Evolutionary conservation across 2,888 invertebrate genomes (phyloP), one percentile per base, ranked within the genome.

Genomic region (Stegophylla sp.): DNA sequence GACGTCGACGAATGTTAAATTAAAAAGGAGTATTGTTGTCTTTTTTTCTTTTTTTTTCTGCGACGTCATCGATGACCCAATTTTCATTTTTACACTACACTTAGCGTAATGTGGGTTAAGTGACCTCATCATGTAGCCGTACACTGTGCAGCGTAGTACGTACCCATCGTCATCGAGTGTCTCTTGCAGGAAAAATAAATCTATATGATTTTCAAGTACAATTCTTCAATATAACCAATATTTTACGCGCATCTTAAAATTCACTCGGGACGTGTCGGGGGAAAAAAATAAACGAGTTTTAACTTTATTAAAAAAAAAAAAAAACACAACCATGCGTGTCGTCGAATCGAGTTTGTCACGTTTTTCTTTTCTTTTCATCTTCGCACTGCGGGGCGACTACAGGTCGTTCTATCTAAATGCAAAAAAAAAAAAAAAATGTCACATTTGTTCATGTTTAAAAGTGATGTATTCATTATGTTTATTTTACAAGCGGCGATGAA

Each of bases 121-220:
- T 61, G 61, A 73, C 28, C 20, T 26, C 15, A n/a, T n/a, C n/a
- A n/a, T n/a, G n/a, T n/a, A n/a, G n/a, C n/a, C n/a, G 43, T 56
- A 59, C 23, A 17, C n/a, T n/a, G n/a, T n/a, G n/a, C n/a, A n/a
- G n/a, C 17, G 43, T 43, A 43, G 4, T 43, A 43, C 20, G 13
- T 43, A 26, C n/a, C 56, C n/a, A n/a, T n/a, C n/a, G n/a, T n/a
- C n/a, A 56, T 53, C 71, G 26, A 73, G n/a, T n/a, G 13, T 59
- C 59, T 26, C 43, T 73, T 59, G 13, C 10, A 59, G 3, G n/a
- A n/a, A 59, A n/a, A 34, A 69, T 34, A 53, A 4, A 45, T 26
- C 9, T 23, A 13, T 23, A 7, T 26, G 23, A 3, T 7, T 26
- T 59, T 73, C 59, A 26, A 73, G 72, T 73, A 43, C 26, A n/a